Conservation (phyloP, 2,797 vertebrate genomes). For the Bovichtus variegatus region DNA sequence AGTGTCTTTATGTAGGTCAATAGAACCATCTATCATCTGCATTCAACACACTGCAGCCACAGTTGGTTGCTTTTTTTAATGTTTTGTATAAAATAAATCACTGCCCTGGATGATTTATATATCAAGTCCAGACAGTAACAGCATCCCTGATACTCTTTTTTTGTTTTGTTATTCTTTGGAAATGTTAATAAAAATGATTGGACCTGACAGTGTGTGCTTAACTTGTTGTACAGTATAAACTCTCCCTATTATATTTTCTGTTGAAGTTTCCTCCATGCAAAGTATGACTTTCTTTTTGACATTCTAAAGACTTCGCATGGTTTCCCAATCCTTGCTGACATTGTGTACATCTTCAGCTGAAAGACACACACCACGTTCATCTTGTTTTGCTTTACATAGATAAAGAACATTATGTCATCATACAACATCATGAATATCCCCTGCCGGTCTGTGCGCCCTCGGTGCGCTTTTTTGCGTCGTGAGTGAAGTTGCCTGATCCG, state of each 20-base stretch:
- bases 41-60: neutral
- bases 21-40: neutral
- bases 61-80: neutral
- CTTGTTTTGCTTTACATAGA: neutral
- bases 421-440: neutral
- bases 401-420: neutral
- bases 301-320: neutral
- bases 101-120: neutral
- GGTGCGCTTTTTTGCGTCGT: slow-evolving; percentile 48
- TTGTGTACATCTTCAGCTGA: neutral
- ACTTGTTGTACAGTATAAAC: neutral
- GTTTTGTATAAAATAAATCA: too few relatives aligned
- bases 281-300: neutral
- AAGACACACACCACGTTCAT: neutral
- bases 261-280: neutral
- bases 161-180: too few relatives aligned
- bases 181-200: too few relatives aligned
- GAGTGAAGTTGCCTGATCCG: slow-evolving; percentile 56
- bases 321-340: neutral
- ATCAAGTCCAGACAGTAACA: rapidly evolving
- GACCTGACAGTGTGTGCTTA: neutral
- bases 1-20: slow-evolving; percentile 32
- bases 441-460: slow-evolving; percentile 21
- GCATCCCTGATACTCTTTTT: too few relatives aligned
- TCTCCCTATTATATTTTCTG: neutral